Conservation (phyloP, 2,888 invertebrate genomes). For the Taphrorychus bicolor region DNA sequence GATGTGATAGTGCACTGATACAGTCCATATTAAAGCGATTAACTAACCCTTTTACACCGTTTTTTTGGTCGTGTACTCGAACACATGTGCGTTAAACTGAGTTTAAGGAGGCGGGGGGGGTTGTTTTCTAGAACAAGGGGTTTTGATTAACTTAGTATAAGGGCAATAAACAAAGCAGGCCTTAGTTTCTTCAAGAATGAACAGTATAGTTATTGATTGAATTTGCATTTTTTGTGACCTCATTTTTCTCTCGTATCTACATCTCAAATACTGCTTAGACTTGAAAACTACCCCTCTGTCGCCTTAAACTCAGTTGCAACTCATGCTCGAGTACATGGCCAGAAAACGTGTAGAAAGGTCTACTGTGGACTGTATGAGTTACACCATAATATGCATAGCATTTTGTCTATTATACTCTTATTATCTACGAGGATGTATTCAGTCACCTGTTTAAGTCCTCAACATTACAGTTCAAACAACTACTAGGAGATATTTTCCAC, state of each 20-base stretch:
- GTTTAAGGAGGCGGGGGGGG: not conserved
- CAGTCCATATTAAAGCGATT: constrained; percentile 36
- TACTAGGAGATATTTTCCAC: too few species aligned
- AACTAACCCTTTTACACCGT: constrained; percentile 49
- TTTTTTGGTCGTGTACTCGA: constrained; percentile 44
- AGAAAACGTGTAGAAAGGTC: constrained; percentile 48
- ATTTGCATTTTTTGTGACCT: too few species aligned
- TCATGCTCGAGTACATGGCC: constrained; percentile 45
- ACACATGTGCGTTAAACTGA: constrained; percentile 45
- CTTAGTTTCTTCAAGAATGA: too few species aligned
- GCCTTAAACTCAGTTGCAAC: constrained; percentile 27
- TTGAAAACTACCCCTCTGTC: not conserved
- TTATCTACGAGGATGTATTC: constrained; percentile 36
- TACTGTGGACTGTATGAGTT: constrained; percentile 36
- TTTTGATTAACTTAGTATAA: too few species aligned
- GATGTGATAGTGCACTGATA: constrained; percentile 37
- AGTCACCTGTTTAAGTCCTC: constrained; percentile 53
- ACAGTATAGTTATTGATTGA: too few species aligned
- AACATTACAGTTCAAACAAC: too few species aligned
- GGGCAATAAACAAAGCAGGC: too few species aligned
- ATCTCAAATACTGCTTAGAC: too few species aligned
- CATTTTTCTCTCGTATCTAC: too few species aligned
- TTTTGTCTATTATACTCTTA: constrained; percentile 37
- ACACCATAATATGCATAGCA: constrained; percentile 32
- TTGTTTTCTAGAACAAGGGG: too few species aligned